Base-by-base conservation (phyloP, 2,113 vertebrate species). In the Empidonax alnorum region DNA sequence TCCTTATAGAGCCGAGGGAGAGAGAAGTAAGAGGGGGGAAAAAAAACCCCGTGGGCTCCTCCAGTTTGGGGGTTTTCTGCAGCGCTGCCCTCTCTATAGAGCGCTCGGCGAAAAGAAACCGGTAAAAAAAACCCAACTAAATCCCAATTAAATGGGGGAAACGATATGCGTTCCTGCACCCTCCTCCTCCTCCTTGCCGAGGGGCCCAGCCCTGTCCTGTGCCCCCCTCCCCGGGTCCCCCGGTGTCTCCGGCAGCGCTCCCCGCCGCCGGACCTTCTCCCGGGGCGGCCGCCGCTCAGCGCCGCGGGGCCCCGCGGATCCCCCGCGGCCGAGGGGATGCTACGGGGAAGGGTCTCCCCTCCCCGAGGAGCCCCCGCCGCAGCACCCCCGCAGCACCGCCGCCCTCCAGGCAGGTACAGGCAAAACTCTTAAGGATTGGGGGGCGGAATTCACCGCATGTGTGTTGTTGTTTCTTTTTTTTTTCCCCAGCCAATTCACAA, bases 281-380 rank as follows among this genome's bases (percentile, higher is more conserved):
- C 30, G 15, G 49, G 21, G 41, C 41, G 23, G 41, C 56, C 31
- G 52, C 28, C 20, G 1, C 59, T 49, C 39, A 23, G 41, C 46
- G 3, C 56, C 75, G 59, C 35, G 44, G 71, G 27, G 35, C 52
- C 41, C 46, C 44, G 39, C 58, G 9, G 31, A 27, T 63, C 21
- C 21, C 12, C 62, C 18, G 33, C 37, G 68, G 31, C n/a, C 39
- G 19, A 12, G 46, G 55, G 14, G 9, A 33, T 7, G 3, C 37
- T 23, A 37, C 5, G 9, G n/a, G 6, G 3, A 74, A 24, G 3
- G 35, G 9, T 1, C 1, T 15, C 62, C 23, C 13, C 1, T 44
- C 18, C 56, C 27, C 10, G 39, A 15, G 35, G 24, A 93, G 8
- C 17, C 44, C 44, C 24, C 50, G 7, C 12, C 2, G 12, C 44